Conservation (phyloP, 2,888 invertebrate genomes). For the Cactoblastis cactorum region DNA sequence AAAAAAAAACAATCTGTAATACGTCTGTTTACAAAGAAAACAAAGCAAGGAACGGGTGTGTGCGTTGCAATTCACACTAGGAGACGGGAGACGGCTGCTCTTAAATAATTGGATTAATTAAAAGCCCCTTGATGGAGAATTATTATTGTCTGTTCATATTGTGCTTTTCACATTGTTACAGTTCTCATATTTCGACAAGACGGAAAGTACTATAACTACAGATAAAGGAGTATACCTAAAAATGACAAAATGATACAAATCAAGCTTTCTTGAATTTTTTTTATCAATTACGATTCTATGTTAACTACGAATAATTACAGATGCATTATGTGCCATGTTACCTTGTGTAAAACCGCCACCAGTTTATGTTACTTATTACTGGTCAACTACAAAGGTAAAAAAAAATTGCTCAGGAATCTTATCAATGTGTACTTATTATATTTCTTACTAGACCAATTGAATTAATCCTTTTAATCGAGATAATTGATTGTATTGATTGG, state of each 20-base stretch:
- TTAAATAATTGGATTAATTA: constrained; percentile 13
- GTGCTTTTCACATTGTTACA: background rate
- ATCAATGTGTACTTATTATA: background rate
- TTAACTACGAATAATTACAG: too few relatives aligned
- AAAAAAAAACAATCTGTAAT: background rate
- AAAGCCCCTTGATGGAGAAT: constrained; percentile 10
- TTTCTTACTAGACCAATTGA: background rate
- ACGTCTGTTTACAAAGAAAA: constrained; percentile 4
- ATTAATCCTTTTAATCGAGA: background rate
- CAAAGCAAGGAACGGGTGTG: background rate
- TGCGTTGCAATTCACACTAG: constrained; percentile 8
- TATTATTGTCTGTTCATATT: constrained; percentile 1
- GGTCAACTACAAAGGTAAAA: background rate
- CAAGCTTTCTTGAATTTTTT: too few relatives aligned
- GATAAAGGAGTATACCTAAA: too few relatives aligned
- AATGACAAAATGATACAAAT: too few relatives aligned
- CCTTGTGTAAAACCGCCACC: too few relatives aligned
- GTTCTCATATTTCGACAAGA: background rate
- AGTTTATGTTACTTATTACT: too few relatives aligned
- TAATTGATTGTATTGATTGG: background rate
- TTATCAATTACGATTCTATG: too few relatives aligned
- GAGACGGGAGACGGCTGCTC: background rate
- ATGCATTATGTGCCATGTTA: too few relatives aligned
- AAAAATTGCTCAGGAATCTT: background rate
- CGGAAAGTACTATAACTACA: background rate